These are phyloP conservation scores for Stegodyphus mimosarum DNA, from an alignment of 1,140 invertebrate genomes.

Conservation along the genomic window DNA sequence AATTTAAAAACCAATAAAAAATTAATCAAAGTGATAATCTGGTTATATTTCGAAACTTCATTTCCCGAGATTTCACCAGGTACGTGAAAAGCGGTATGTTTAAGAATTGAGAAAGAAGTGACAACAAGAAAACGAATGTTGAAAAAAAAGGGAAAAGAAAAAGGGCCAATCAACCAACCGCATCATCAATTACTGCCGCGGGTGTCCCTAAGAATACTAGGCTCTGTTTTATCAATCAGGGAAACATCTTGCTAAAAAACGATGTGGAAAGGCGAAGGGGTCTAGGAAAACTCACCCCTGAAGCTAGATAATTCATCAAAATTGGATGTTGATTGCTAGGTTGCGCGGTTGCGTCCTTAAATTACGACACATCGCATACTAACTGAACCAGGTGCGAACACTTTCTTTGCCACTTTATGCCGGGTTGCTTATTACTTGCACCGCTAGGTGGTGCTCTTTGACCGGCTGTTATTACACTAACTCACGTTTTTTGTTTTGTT, in stretches of 20 bases:
- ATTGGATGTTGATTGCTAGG: constrained; percentile 4
- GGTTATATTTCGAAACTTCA: no score
- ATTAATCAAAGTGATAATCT: no score
- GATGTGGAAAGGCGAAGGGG: neutral
- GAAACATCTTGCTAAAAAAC: neutral
- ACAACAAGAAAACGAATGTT: no score
- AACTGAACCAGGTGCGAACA: constrained; percentile 6
- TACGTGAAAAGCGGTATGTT: no score
- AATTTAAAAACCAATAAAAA: no score
- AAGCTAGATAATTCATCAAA: neutral
- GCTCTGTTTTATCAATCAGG: neutral
- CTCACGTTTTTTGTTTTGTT: no score
- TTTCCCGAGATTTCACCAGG: no score
- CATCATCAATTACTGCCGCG: no score
- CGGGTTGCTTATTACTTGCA: neutral
- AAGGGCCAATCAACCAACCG: no score
- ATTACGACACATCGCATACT: constrained; percentile 1
- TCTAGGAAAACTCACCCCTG: neutral
- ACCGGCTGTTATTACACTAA: neutral
- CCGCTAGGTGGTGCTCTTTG: neutral
- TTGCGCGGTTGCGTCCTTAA: neutral
- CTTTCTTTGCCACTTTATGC: neutral
- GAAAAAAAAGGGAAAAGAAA: no score
- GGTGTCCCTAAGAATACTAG: no score
- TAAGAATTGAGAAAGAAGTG: no score